Evolutionary conservation across 1,140 invertebrate species (phyloP).

Genomic region (Penaeus vannamei): DNA sequence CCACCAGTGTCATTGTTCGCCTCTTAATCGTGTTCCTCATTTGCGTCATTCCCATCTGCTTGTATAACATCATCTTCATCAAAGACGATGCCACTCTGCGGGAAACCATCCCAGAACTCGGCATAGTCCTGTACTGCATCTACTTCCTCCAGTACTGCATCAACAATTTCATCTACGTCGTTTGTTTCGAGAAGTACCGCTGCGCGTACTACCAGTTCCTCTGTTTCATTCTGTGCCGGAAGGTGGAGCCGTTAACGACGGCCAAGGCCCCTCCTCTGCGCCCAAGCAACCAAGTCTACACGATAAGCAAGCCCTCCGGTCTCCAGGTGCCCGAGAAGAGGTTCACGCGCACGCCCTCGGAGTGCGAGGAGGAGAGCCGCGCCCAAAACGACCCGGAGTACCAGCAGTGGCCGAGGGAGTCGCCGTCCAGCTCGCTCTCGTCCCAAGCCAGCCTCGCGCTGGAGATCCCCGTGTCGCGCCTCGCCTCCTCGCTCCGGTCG

Average conservation of each 20-base stretch:
- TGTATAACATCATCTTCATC: conserved; percentile 49
- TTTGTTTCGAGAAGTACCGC: conserved; percentile 56
- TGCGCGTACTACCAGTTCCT: conserved; percentile 62
- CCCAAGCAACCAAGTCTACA: neutral
- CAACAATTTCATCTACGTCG: conserved; percentile 68
- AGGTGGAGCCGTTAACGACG: neutral
- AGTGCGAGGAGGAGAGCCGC: conserved; percentile 43
- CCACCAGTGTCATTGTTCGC: conserved; percentile 60
- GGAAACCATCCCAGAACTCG: conserved; percentile 23
- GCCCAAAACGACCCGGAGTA: neutral
- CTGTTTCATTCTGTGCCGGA: conserved; percentile 1
- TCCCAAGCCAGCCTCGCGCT: neutral
- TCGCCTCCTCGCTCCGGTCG: neutral
- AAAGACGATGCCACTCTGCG: neutral
- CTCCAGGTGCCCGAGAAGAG: neutral
- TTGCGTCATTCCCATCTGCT: conserved; percentile 65
- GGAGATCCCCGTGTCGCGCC: neutral
- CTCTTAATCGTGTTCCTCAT: conserved; percentile 65
- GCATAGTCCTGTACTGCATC: conserved; percentile 62
- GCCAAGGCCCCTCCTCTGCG: no score
- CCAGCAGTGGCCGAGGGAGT: neutral
- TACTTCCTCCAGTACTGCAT: conserved; percentile 66
- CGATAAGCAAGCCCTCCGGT: neutral
- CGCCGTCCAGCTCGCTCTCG: neutral
- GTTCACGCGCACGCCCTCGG: conserved; percentile 26